phyloP scores from a whole-genome alignment of 2,888 invertebrate species.

The Rhorus exstirpatorius region DNA sequence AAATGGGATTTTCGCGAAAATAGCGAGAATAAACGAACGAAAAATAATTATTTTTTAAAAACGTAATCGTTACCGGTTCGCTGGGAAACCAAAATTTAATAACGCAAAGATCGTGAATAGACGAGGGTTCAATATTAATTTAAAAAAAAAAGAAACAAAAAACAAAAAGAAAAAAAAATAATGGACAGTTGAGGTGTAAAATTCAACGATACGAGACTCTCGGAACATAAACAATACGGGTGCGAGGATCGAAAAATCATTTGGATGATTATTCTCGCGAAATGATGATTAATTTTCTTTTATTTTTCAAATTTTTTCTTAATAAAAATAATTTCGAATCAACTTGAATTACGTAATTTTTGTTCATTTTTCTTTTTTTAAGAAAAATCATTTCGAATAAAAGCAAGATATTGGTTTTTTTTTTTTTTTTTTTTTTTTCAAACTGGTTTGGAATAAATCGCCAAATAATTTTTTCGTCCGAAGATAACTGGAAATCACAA shows the following conservation, averaged over 20 bases:
- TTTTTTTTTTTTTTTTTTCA: not conserved
- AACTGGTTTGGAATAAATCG: conserved; percentile 1
- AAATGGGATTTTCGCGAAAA: conserved; percentile 57
- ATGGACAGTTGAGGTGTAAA: conserved; percentile 36
- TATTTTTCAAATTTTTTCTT: no score
- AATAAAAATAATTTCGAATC: no score
- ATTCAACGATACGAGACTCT: conserved; percentile 45
- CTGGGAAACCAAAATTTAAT: conserved; percentile 25
- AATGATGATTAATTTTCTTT: no score
- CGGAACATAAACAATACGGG: conserved; percentile 66
- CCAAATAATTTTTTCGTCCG: conserved; percentile 30
- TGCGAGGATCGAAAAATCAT: conserved; percentile 35
- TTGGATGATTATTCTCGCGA: conserved; percentile 15
- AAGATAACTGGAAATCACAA: conserved; percentile 31
- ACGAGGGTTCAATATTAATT: conserved; percentile 1
- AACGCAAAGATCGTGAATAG: conserved; percentile 53
- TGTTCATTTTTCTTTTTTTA: no score
- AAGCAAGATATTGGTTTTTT: not conserved
- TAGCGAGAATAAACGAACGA: conserved; percentile 6
- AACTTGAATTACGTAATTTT: no score
- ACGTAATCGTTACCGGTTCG: not conserved
- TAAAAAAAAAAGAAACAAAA: conserved; percentile 48
- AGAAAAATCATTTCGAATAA: no score
- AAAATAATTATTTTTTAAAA: no score
- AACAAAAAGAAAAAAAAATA: conserved; percentile 9